Evolutionary conservation across 2,797 vertebrate species (phyloP).

Genomic region (Lateolabrax maculatus): DNA sequence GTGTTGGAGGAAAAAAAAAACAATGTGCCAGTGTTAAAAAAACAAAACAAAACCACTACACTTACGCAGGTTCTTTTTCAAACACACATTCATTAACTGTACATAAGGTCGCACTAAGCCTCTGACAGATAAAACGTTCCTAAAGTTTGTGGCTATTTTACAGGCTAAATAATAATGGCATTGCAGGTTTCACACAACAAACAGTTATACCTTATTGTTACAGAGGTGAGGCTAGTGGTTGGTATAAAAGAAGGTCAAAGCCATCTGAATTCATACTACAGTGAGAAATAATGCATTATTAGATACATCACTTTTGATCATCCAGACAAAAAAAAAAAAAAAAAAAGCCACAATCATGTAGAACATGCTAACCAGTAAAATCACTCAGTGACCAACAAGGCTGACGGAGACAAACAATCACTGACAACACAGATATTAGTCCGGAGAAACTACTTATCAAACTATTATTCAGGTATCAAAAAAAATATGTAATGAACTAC

Average conservation of each 20-base stretch:
- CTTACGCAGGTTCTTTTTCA: constrained; percentile 32
- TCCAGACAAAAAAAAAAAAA: constrained; percentile 29
- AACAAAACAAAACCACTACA: constrained; percentile 25
- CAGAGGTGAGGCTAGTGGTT: constrained; percentile 72
- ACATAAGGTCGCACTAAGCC: constrained; percentile 53
- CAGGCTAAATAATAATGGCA: constrained; percentile 55
- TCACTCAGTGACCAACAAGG: constrained; percentile 62
- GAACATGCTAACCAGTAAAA: constrained; percentile 60
- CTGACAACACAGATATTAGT: constrained; percentile 63
- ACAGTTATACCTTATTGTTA: constrained; percentile 51
- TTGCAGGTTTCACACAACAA: constrained; percentile 63
- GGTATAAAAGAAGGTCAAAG: constrained; percentile 49
- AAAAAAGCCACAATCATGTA: constrained; percentile 41
- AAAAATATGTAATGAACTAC: constrained; percentile 66
- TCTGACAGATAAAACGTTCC: constrained; percentile 53
- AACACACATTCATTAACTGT: constrained; percentile 63
- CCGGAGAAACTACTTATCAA: constrained; percentile 53
- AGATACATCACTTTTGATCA: constrained; percentile 41
- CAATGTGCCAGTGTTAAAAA: constrained; percentile 43
- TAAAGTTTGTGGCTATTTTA: constrained; percentile 53
- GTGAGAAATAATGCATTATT: constrained; percentile 48
- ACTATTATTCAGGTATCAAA: constrained; percentile 68
- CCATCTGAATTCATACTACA: constrained; percentile 45
- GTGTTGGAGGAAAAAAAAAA: constrained; percentile 33
- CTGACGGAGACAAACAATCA: constrained; percentile 56